phyloP scores from a whole-genome alignment of 1,140 invertebrate species.

The Mya arenaria region DNA sequence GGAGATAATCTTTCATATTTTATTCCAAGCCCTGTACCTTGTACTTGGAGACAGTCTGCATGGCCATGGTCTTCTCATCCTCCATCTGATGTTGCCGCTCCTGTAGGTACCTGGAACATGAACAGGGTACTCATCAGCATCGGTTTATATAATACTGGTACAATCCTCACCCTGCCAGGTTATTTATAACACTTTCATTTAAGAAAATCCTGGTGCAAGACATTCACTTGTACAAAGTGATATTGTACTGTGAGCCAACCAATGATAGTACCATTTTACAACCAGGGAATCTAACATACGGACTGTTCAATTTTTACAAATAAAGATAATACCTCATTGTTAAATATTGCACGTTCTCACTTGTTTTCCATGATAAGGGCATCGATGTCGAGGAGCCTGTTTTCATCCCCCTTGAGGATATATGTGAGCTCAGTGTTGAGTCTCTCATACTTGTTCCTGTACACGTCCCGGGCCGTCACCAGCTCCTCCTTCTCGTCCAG shows the following conservation, averaged over 20 bases:
- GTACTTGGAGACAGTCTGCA: slow-evolving; percentile 81
- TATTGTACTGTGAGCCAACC: no score
- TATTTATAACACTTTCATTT: no score
- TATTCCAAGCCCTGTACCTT: no score
- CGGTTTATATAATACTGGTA: no score
- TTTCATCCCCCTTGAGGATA: slow-evolving; percentile 85
- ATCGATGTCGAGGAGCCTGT: slow-evolving; percentile 89
- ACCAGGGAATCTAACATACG: no score
- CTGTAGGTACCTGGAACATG: slow-evolving; percentile 84
- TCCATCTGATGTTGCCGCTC: slow-evolving; percentile 90
- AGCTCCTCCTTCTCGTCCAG: slow-evolving; percentile 94
- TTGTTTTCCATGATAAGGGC: slow-evolving; percentile 91
- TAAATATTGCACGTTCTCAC: slow-evolving; percentile 62
- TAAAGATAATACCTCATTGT: background rate
- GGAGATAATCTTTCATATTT: no score
- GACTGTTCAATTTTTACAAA: no score
- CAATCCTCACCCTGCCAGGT: no score
- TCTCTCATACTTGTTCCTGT: slow-evolving; percentile 91
- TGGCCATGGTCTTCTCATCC: slow-evolving; percentile 88
- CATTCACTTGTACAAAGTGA: no score
- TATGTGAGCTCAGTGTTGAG: slow-evolving; percentile 91
- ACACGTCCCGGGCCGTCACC: slow-evolving; percentile 90
- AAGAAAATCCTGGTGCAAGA: no score
- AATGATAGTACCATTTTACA: no score
- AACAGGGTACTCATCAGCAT: no score